phyloP scores from a whole-genome alignment of 2,888 invertebrate genomes.

The Nezara viridula region DNA sequence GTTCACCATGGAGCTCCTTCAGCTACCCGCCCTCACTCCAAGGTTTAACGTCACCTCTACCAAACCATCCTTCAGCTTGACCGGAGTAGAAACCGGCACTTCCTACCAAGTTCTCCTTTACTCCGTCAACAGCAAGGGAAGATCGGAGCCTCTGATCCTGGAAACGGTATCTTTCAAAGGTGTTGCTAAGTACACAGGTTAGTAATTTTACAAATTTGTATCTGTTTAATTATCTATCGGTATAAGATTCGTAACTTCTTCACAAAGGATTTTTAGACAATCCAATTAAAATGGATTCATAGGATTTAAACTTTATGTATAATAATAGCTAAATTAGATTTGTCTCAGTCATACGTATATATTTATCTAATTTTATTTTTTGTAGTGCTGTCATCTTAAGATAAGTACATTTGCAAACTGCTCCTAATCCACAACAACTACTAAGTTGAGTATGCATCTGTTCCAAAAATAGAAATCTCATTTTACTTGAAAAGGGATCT shows the following conservation, averaged over 20 bases:
- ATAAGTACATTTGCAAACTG: too few relatives aligned
- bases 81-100: conserved; percentile 78
- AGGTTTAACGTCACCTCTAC: conserved; percentile 76
- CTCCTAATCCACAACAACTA: background rate
- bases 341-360: too few relatives aligned
- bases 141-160: conserved; percentile 85
- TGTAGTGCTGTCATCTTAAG: too few relatives aligned
- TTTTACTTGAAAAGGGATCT: background rate
- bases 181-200: conserved; percentile 88
- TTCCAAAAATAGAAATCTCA: conserved; percentile 8
- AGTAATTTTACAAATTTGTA: background rate
- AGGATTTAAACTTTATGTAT: too few relatives aligned
- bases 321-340: too few relatives aligned
- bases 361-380: too few relatives aligned
- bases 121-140: conserved; percentile 89
- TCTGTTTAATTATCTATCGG: too few relatives aligned
- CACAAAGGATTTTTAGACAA: too few relatives aligned
- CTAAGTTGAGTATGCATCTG: background rate
- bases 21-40: conserved; percentile 76
- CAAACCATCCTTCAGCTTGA: conserved; percentile 78
- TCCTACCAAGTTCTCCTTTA: conserved; percentile 85
- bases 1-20: conserved; percentile 85
- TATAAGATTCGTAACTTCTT: too few relatives aligned
- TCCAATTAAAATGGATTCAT: too few relatives aligned
- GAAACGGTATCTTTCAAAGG: conserved; percentile 89